Conservation (phyloP, 2,888 invertebrate species). For the Tinea trinotella region DNA sequence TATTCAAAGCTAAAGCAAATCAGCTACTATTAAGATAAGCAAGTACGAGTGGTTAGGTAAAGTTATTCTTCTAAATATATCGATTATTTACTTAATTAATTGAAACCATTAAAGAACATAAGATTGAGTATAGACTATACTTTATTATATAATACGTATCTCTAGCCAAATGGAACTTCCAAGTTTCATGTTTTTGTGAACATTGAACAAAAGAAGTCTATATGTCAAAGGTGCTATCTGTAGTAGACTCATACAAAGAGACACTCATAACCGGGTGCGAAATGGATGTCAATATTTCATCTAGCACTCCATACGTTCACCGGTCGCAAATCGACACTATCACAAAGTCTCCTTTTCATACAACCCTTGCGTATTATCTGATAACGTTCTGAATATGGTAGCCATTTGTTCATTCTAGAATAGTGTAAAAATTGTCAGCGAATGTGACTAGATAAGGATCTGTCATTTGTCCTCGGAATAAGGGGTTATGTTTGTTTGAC, state of each 20-base stretch:
- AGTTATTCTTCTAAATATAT: no score
- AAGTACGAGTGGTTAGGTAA: no score
- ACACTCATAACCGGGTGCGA: slow-evolving; percentile 13
- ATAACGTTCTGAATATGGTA: slow-evolving; percentile 59
- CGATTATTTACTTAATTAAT: no score
- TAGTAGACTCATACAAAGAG: not conserved
- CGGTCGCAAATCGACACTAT: slow-evolving; percentile 42
- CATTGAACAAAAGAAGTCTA: not conserved
- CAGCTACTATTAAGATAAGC: no score
- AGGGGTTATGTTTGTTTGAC: slow-evolving; percentile 35
- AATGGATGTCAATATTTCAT: slow-evolving; percentile 11
- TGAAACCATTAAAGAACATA: no score
- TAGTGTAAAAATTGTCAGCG: slow-evolving; percentile 69
- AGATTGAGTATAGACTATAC: no score
- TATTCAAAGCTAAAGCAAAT: no score
- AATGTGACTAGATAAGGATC: slow-evolving; percentile 64
- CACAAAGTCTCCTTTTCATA: slow-evolving; percentile 52
- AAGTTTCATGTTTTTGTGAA: no score
- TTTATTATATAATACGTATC: no score
- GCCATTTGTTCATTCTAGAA: slow-evolving; percentile 65
- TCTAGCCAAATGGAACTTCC: no score
- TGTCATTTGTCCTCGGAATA: slow-evolving; percentile 46
- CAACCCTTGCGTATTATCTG: slow-evolving; percentile 64
- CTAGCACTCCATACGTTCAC: not conserved
- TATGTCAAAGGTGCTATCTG: not conserved